phyloP scores from a whole-genome alignment of 35 echinoderm and acorn worm species.

The Apostichopus japonicus region DNA sequence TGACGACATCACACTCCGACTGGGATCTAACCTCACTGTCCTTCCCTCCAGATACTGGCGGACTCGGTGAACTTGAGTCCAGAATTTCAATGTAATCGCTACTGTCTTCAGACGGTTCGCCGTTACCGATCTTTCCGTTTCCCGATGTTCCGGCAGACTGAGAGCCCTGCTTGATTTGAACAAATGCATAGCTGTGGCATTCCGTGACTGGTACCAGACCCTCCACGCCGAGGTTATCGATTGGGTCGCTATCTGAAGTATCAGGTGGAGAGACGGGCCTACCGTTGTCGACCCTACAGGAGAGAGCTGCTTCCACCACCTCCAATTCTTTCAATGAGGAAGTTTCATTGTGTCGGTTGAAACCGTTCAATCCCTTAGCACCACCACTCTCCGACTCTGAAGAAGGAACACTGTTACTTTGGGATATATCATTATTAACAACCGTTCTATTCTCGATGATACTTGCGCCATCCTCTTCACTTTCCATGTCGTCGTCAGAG shows the following conservation, averaged over 20 bases:
- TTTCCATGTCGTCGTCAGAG: neutral
- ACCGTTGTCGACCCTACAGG: neutral
- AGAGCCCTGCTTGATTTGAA: neutral
- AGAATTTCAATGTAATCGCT: slow-evolving; percentile 32
- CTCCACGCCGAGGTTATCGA: slow-evolving; percentile 21
- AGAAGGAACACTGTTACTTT: neutral
- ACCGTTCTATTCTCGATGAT: too few species aligned
- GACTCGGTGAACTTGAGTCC: slow-evolving; percentile 28
- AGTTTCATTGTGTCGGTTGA: neutral
- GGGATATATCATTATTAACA: neutral
- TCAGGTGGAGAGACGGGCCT: neutral
- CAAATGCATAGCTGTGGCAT: slow-evolving; percentile 35
- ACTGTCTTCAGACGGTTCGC: neutral
- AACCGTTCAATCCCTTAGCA: neutral
- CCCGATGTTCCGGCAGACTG: neutral
- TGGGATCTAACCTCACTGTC: neutral
- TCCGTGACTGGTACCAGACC: slow-evolving; percentile 23
- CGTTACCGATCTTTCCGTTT: neutral
- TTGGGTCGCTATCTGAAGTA: slow-evolving; percentile 19
- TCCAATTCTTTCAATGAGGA: neutral
- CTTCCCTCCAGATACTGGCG: neutral
- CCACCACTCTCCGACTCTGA: neutral
- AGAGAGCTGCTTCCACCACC: neutral
- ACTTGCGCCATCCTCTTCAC: neutral
- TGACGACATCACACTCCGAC: slow-evolving; percentile 9